Conservation (phyloP, 2,888 invertebrate species). For the Chesias legatella region DNA sequence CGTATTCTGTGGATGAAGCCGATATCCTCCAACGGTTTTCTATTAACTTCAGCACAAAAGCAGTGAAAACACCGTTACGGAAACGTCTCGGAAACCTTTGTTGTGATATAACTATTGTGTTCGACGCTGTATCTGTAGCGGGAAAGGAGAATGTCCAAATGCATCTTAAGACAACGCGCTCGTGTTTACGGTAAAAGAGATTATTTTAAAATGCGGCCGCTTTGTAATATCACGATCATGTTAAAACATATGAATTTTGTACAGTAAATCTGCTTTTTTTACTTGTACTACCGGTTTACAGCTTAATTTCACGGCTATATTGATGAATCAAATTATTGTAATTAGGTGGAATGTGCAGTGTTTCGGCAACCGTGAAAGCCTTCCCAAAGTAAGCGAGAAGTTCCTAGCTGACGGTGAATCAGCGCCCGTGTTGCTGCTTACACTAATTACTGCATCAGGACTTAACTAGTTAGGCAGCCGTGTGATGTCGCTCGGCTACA, state of each 20-base stretch:
- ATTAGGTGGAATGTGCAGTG: conserved; percentile 5
- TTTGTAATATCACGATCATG: conserved; percentile 7
- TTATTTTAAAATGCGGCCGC: conserved; percentile 10
- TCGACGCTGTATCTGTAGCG: conserved; percentile 44
- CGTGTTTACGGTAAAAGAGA: conserved; percentile 21
- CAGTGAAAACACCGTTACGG: conserved; percentile 61
- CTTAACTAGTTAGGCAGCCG: conserved; percentile 62
- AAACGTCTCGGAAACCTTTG: conserved; percentile 66
- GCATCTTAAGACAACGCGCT: conserved; percentile 22
- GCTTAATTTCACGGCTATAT: background rate
- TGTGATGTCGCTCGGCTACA: conserved; percentile 38
- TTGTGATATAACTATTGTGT: conserved; percentile 61
- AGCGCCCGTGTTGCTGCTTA: conserved; percentile 57
- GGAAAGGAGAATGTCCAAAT: conserved; percentile 29
- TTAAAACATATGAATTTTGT: conserved; percentile 6
- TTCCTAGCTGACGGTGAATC: conserved; percentile 48
- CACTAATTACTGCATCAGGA: conserved; percentile 69
- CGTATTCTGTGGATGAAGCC: conserved; percentile 45
- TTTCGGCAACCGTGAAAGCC: conserved; percentile 31
- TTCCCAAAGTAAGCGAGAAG: conserved; percentile 45
- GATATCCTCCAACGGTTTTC: conserved; percentile 57
- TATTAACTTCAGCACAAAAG: conserved; percentile 61
- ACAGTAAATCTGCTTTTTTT: no score
- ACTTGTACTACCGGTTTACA: background rate
- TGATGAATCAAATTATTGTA: conserved; percentile 3